Evolutionary conservation across 2,113 vertebrate species (phyloP), one percentile per base, ranked within the genome.

Genomic region (Procavia capensis): DNA sequence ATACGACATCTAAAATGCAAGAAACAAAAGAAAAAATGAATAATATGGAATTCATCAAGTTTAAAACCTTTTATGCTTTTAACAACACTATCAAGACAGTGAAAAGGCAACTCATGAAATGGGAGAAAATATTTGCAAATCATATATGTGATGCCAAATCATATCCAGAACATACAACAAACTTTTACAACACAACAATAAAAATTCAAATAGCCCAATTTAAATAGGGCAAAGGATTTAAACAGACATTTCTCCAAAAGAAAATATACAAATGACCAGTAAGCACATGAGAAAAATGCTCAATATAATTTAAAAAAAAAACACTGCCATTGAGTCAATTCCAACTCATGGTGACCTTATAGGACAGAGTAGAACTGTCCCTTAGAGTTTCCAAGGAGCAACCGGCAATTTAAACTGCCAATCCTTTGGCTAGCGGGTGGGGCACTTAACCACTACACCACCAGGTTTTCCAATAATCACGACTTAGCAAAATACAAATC

Each of bases 141-240:
- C 57, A 68, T 22, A 47, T 43, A 81, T 13, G 22, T 90, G 24
- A 82, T 31, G 64, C n/a, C n/a, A 29, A 81, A 57, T 66, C 86
- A 57, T 90, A 86, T 86, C 24, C 41, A 79, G 41, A 80, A 25
- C 85, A 80, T 72, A 6, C 80, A 88, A 90, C 89, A 63, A 84
- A 84, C 20, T 63, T 63, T 83, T 29, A 85, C 43, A 85, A n/a
- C 24, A 39, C 72, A 79, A 54, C 83, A 63, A 64, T 63, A 45
- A 87, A 76, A 75, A 68, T 59, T 39, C 10, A 43, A 76, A 84
- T n/a, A n/a, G n/a, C 43, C 36, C 45, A 59, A 47, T 45, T 88
- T 81, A 36, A 59, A 94, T 94, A 59, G 25, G 29, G 27, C 54
- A 80, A 66, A 88, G 17, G 6, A 47, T 59, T 34, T 63, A 59